Evolutionary conservation across 2,113 vertebrate genomes (phyloP).

Genomic region (Albula goreensis): DNA sequence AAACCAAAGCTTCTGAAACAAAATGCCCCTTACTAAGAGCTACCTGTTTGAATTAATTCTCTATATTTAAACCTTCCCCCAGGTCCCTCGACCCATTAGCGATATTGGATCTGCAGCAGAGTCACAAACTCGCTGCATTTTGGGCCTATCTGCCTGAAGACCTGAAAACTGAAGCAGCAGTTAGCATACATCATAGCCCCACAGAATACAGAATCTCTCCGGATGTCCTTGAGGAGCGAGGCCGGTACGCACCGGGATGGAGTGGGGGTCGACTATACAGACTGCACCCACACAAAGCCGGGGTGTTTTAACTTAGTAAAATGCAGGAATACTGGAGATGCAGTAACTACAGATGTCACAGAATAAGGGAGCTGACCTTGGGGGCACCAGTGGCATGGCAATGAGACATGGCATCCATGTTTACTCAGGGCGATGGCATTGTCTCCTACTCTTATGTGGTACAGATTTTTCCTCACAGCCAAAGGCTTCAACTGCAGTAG

Average conservation of each 20-base stretch:
- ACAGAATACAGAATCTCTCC: neutral
- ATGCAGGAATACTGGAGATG: neutral
- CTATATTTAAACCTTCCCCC: slow-evolving; percentile 24
- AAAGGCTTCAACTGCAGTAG: no score
- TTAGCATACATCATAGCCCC: neutral
- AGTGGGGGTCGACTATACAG: neutral
- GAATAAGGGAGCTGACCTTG: neutral
- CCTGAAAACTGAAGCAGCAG: neutral
- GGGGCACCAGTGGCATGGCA: neutral
- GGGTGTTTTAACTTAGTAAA: neutral
- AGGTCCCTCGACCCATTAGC: slow-evolving; percentile 7
- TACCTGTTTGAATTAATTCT: slow-evolving; percentile 12
- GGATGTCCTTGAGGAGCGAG: neutral
- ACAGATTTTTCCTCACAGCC: no score
- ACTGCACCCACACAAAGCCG: neutral
- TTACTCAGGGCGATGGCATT: neutral
- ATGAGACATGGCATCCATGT: neutral
- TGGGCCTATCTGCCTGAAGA: neutral
- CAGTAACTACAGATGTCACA: neutral
- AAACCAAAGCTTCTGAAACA: neutral
- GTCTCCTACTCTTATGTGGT: no score
- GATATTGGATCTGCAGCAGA: slow-evolving; percentile 27
- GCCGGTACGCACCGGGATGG: neutral
- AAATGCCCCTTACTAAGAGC: slow-evolving; percentile 1
- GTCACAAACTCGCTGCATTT: neutral